phyloP scores from a whole-genome alignment of 2,113 vertebrate species.

The Perca fluviatilis region DNA sequence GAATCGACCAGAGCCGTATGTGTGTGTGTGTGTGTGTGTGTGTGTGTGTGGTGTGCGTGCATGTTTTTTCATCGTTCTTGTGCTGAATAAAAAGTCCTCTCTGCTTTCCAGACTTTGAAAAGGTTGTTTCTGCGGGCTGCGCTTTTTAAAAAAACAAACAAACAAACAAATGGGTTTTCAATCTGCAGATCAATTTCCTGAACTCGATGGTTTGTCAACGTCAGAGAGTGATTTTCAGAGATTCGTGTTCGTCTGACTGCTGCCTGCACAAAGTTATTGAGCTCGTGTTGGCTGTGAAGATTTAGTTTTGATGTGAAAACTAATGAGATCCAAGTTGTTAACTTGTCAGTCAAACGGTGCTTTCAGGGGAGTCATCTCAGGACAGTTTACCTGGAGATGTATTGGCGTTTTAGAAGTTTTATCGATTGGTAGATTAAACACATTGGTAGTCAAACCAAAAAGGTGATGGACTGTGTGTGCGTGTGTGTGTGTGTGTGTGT shows the following conservation, averaged over 20 bases:
- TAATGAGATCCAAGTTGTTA: background rate
- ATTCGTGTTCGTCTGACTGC: background rate
- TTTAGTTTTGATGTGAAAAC: background rate
- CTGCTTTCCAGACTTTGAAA: background rate
- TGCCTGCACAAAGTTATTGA: background rate
- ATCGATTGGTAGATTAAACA: background rate
- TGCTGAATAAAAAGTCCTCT: background rate
- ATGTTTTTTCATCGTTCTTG: background rate
- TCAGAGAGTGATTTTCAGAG: background rate
- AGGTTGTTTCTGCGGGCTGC: background rate
- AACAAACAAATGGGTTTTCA: constrained; percentile 23
- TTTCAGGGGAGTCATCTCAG: background rate
- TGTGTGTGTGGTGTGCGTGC: too few species aligned
- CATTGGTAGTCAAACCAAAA: background rate
- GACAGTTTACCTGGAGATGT: background rate
- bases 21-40: too few species aligned
- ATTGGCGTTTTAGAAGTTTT: background rate
- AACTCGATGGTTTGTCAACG: background rate
- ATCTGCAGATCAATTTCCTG: constrained; percentile 20
- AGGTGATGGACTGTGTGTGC: too few species aligned
- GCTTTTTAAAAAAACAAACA: background rate
- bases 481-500: too few species aligned
- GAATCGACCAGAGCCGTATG: too few species aligned
- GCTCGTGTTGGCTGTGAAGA: background rate
- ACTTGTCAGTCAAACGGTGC: background rate